A percentile compares a stretch with the other conserved stretches of the same genome.
These are phyloP conservation scores for Caenorhabditis briggsae DNA, from an alignment of 1,140 invertebrate genomes.

Conservation along the genomic window DNA sequence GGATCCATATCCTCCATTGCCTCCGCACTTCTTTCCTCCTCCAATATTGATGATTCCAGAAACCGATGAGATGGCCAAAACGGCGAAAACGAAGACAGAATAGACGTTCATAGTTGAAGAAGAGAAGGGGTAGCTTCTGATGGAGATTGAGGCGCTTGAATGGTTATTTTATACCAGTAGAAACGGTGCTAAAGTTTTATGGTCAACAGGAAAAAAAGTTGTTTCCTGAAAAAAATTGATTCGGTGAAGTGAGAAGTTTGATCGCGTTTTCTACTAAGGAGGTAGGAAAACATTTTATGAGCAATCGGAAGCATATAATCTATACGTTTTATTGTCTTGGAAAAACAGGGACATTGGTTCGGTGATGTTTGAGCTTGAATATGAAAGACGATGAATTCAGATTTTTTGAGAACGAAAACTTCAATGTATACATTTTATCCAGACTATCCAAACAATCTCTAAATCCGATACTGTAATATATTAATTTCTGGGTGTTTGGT, in stretches of 20 bases:
- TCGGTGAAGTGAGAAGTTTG: neutral
- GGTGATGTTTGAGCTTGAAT: neutral
- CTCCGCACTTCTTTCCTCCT: conserved; percentile 19
- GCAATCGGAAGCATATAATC: no score
- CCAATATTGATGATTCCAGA: conserved; percentile 3
- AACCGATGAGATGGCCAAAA: conserved; percentile 32
- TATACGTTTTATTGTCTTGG: no score
- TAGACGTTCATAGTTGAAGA: conserved; percentile 27
- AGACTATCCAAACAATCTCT: no score
- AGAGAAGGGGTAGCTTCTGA: neutral
- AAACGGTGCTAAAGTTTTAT: neutral
- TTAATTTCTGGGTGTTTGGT: no score
- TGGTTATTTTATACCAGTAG: neutral
- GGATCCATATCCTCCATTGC: conserved; percentile 8
- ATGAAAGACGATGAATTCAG: no score
- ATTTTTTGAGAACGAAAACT: no score
- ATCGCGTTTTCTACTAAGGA: no score
- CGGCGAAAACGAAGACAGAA: conserved; percentile 20
- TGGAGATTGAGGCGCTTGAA: neutral
- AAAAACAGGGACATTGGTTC: no score
- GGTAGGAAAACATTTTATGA: no score
- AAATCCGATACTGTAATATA: no score
- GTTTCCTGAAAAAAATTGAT: neutral
- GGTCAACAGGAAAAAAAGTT: neutral
- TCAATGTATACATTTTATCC: no score